Conservation (phyloP, 2,113 vertebrate species). For the Lipophrys pholis region DNA sequence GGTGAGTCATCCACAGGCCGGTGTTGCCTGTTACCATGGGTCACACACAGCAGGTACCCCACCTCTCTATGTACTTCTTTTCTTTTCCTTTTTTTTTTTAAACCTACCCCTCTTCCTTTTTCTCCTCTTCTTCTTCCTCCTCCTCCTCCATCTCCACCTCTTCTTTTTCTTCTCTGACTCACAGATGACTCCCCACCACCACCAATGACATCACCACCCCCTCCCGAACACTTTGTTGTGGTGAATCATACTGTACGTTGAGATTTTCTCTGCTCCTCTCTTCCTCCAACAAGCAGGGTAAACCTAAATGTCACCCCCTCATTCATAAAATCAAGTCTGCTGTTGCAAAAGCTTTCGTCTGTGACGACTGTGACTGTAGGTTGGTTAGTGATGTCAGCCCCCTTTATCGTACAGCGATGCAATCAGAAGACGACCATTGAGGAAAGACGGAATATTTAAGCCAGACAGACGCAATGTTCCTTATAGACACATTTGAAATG, state of each 20-base stretch:
- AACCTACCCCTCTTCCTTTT: slow-evolving; percentile 55
- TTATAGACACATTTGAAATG: background rate
- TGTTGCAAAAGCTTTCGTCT: slow-evolving; percentile 1
- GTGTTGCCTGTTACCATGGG: slow-evolving; percentile 71
- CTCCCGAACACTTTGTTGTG: slow-evolving; percentile 74
- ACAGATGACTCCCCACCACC: slow-evolving; percentile 73
- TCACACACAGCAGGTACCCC: slow-evolving; percentile 78
- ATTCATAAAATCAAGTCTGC: slow-evolving; percentile 52
- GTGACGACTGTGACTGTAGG: background rate
- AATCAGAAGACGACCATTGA: background rate
- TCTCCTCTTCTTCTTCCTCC: slow-evolving; percentile 56
- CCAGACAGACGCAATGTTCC: background rate
- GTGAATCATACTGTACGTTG: slow-evolving; percentile 79
- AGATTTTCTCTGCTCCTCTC: slow-evolving; percentile 56
- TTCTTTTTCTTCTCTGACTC: slow-evolving; percentile 76
- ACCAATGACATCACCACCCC: slow-evolving; percentile 75
- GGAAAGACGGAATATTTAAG: background rate
- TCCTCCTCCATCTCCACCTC: slow-evolving; percentile 47
- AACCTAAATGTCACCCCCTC: slow-evolving; percentile 56
- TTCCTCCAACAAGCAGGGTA: slow-evolving; percentile 36
- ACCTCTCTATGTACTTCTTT: slow-evolving; percentile 51
- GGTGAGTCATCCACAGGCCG: slow-evolving; percentile 78
- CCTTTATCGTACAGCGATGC: background rate
- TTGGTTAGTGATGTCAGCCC: slow-evolving; percentile 14
- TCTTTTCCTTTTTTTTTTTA: slow-evolving; percentile 28